phyloP scores from a whole-genome alignment of 2,888 invertebrate species.

The Tenthredo mesomela region DNA sequence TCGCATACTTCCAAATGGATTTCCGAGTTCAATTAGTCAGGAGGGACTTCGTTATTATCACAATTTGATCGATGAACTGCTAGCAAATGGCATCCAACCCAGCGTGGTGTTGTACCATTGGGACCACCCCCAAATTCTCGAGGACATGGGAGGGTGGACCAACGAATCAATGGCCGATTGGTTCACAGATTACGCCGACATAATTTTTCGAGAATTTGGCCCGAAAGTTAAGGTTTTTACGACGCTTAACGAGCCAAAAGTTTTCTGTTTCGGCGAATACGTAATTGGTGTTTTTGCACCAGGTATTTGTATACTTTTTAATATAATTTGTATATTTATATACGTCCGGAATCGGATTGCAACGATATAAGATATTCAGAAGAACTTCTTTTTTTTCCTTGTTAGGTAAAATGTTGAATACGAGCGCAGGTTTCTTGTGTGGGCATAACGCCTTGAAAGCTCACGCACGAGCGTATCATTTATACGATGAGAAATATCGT shows the following conservation, averaged over 20 bases:
- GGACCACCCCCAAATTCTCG: slow-evolving; percentile 81
- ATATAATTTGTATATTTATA: too few species aligned
- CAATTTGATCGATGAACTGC: slow-evolving; percentile 86
- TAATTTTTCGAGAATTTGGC: slow-evolving; percentile 82
- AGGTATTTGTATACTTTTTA: slow-evolving; percentile 51
- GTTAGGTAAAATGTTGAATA: neutral
- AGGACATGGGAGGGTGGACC: slow-evolving; percentile 85
- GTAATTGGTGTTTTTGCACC: slow-evolving; percentile 69
- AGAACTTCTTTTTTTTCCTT: too few species aligned
- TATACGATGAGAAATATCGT: slow-evolving; percentile 83
- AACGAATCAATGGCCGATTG: slow-evolving; percentile 84
- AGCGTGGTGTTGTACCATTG: slow-evolving; percentile 79
- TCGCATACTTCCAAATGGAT: slow-evolving; percentile 64
- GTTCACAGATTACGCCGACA: slow-evolving; percentile 83
- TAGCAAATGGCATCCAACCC: slow-evolving; percentile 81
- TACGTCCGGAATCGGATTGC: too few species aligned
- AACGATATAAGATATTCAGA: too few species aligned
- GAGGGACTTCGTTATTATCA: slow-evolving; percentile 89
- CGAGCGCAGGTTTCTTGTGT: slow-evolving; percentile 82
- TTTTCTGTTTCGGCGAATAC: slow-evolving; percentile 80
- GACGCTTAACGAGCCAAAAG: slow-evolving; percentile 87
- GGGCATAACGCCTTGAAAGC: slow-evolving; percentile 87
- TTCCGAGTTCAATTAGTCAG: slow-evolving; percentile 82
- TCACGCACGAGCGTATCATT: slow-evolving; percentile 85
- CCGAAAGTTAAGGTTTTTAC: slow-evolving; percentile 85